phyloP scores from a whole-genome alignment of 2,113 vertebrate species.

The Zingel zingel region DNA sequence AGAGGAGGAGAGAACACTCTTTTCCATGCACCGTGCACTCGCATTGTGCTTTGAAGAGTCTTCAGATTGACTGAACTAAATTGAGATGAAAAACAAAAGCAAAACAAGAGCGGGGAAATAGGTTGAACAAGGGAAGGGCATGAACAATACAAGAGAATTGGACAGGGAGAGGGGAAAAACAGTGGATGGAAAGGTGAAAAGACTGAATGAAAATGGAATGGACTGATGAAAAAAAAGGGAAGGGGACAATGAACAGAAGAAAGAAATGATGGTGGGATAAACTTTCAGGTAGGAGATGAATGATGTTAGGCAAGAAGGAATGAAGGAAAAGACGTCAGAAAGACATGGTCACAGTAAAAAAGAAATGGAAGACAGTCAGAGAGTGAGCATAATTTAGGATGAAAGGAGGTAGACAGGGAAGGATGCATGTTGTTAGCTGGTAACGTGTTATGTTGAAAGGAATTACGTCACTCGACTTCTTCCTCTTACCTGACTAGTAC shows the following conservation, averaged over 20 bases:
- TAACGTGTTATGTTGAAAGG: too few species aligned
- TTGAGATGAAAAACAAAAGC: conserved; percentile 53
- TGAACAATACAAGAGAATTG: conserved; percentile 2
- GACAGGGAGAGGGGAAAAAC: background rate
- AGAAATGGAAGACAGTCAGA: background rate
- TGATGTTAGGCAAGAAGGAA: background rate
- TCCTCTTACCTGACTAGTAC: too few species aligned
- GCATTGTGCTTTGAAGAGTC: conserved; percentile 38
- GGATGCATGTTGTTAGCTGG: background rate
- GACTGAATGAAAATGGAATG: background rate
- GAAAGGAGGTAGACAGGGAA: background rate
- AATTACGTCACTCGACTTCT: too few species aligned
- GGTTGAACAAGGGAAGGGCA: conserved; percentile 30
- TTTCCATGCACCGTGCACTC: conserved; percentile 1
- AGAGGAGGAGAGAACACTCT: background rate
- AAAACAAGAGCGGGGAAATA: conserved; percentile 19
- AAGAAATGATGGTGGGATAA: background rate
- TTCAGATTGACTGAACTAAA: conserved; percentile 32
- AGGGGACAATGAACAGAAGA: background rate
- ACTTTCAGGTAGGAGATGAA: background rate
- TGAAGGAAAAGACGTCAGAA: background rate
- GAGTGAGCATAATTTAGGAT: background rate
- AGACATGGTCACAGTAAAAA: background rate
- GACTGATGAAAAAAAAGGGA: background rate
- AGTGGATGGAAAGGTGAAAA: background rate